Percentiles rank a stretch among this genome's conserved stretches.
Evolutionary conservation across 2,113 vertebrate species (phyloP).

Genomic region (Gyps fulvus): DNA sequence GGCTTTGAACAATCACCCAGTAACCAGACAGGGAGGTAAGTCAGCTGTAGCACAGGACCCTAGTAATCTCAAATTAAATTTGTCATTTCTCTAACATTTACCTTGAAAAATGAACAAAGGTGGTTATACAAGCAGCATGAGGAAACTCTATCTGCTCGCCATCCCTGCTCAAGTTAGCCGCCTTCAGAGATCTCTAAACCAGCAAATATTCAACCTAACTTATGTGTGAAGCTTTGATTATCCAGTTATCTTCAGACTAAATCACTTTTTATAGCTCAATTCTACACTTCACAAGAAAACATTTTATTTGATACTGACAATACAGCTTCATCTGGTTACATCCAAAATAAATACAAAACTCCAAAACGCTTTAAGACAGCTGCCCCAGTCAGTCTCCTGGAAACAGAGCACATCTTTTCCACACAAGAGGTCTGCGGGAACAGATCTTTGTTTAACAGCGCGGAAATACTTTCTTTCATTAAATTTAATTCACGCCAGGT

Average conservation of each 20-base stretch:
- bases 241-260: background rate
- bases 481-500: background rate
- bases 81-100: slow-evolving; percentile 6
- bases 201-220: background rate
- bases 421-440: background rate
- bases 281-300: background rate
- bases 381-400: slow-evolving; percentile 44
- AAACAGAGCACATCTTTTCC: slow-evolving; percentile 23
- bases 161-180: background rate
- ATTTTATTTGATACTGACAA: background rate
- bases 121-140: background rate
- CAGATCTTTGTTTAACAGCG: background rate
- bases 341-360: slow-evolving; percentile 1
- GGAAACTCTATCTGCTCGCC: slow-evolving; percentile 5
- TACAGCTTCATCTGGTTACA: background rate
- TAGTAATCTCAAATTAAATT: slow-evolving; percentile 24
- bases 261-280: background rate
- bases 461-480: background rate
- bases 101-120: slow-evolving; percentile 17
- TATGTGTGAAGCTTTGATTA: background rate
- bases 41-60: background rate
- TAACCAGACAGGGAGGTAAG: background rate
- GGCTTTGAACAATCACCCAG: background rate
- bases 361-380: background rate
- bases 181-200: slow-evolving; percentile 5